Evolutionary conservation across 1,140 invertebrate genomes (phyloP).

Genomic region (Pseudomyrmex flavicornis): DNA sequence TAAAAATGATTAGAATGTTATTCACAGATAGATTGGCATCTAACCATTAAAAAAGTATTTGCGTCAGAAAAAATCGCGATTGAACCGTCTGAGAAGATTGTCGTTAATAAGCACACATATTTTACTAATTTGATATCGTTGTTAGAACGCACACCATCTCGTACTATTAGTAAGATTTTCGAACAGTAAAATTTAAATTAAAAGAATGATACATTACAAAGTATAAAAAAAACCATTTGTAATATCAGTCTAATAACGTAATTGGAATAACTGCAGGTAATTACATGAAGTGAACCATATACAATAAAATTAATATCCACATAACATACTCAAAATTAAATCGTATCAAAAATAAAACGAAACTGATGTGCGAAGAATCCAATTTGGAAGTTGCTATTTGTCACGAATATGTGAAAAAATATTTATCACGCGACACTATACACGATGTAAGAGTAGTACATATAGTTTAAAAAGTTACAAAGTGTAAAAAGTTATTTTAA

Average conservation of each 20-base stretch:
- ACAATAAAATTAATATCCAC: neutral
- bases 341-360: no score
- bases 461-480: no score
- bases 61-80: neutral
- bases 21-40: slow-evolving; percentile 8
- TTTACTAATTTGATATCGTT: neutral
- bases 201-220: neutral
- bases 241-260: no score
- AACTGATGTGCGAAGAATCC: no score
- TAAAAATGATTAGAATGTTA: neutral
- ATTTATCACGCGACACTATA: no score
- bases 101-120: slow-evolving; percentile 2
- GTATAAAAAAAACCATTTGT: neutral
- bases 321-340: neutral
- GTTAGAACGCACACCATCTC: neutral
- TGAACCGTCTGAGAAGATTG: slow-evolving; percentile 1
- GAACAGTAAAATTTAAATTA: neutral
- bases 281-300: neutral
- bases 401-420: no score
- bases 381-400: no score
- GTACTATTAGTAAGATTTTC: slow-evolving; percentile 7
- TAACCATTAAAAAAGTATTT: neutral
- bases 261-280: slow-evolving; percentile 5
- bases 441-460: no score
- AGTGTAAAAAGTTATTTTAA: neutral